These are phyloP conservation scores for Torymus tubicola DNA, from an alignment of 2,888 invertebrate genomes.

Conservation along the genomic window DNA sequence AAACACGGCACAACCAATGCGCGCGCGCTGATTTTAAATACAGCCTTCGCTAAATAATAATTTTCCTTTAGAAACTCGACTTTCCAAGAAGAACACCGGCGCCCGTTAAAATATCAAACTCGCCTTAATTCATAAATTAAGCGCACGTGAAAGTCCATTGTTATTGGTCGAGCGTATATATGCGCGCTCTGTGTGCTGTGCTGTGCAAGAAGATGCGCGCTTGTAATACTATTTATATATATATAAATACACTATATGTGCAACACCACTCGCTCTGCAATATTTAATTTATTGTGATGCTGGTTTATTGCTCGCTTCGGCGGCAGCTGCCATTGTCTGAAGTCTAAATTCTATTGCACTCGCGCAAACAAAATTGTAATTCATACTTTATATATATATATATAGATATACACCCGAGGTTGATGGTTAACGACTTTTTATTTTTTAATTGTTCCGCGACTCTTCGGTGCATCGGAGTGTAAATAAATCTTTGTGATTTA, in stretches of 20 bases:
- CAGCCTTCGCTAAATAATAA: slow-evolving; percentile 38
- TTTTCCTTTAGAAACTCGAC: slow-evolving; percentile 34
- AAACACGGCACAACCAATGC: not conserved
- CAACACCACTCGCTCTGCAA: too few relatives aligned
- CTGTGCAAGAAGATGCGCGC: too few relatives aligned
- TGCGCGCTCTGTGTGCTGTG: too few relatives aligned
- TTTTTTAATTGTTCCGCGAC: too few relatives aligned
- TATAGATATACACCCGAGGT: too few relatives aligned
- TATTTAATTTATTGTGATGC: slow-evolving; percentile 10
- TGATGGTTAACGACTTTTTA: too few relatives aligned
- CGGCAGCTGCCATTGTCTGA: not conserved
- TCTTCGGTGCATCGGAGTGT: too few relatives aligned
- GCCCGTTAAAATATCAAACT: slow-evolving; percentile 35
- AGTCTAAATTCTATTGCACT: too few relatives aligned
- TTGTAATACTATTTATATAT: too few relatives aligned
- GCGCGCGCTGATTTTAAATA: slow-evolving; percentile 31
- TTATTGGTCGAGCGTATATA: not conserved
- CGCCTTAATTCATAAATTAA: slow-evolving; percentile 52
- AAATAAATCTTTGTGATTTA: too few relatives aligned
- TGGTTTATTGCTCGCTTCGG: not conserved
- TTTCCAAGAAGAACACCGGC: slow-evolving; percentile 20
- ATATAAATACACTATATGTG: not conserved
- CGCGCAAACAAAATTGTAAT: too few relatives aligned
- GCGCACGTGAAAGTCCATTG: slow-evolving; percentile 40
- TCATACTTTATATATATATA: too few relatives aligned